phyloP scores from a whole-genome alignment of 2,888 invertebrate genomes.

The Luperina nickerlii region DNA sequence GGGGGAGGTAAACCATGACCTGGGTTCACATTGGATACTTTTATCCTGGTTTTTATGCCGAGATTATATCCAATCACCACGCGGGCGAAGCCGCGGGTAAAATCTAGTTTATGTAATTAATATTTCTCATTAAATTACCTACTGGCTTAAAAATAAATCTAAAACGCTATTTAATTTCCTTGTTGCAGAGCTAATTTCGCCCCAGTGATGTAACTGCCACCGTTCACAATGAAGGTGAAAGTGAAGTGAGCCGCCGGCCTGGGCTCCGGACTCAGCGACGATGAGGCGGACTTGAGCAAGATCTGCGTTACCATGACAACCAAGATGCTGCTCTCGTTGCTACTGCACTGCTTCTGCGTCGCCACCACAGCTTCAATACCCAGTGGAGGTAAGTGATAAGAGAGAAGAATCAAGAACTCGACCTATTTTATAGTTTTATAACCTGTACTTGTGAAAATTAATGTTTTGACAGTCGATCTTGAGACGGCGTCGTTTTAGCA shows the following conservation, averaged over 20 bases:
- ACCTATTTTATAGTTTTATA: neutral
- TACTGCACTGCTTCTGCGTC: slow-evolving; percentile 85
- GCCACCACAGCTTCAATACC: slow-evolving; percentile 85
- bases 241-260: slow-evolving; percentile 54
- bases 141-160: neutral
- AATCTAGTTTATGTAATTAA: neutral
- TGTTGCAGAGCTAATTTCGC: slow-evolving; percentile 55
- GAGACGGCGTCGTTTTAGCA: neutral
- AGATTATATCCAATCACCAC: too few species aligned
- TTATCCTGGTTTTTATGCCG: too few species aligned
- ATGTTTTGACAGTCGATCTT: neutral
- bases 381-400: slow-evolving; percentile 79
- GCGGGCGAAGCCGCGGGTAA: neutral
- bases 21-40: too few species aligned
- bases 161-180: neutral
- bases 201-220: slow-evolving; percentile 62
- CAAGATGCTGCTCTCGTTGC: slow-evolving; percentile 83
- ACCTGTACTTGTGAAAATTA: neutral
- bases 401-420: neutral
- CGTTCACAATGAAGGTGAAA: slow-evolving; percentile 37
- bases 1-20: too few species aligned
- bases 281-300: slow-evolving; percentile 54
- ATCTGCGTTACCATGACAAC: slow-evolving; percentile 74
- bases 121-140: neutral
- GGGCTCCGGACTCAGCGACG: slow-evolving; percentile 35